These are phyloP conservation scores for Cantharis rufa DNA, from an alignment of 2,888 invertebrate species.

Conservation along the genomic window DNA sequence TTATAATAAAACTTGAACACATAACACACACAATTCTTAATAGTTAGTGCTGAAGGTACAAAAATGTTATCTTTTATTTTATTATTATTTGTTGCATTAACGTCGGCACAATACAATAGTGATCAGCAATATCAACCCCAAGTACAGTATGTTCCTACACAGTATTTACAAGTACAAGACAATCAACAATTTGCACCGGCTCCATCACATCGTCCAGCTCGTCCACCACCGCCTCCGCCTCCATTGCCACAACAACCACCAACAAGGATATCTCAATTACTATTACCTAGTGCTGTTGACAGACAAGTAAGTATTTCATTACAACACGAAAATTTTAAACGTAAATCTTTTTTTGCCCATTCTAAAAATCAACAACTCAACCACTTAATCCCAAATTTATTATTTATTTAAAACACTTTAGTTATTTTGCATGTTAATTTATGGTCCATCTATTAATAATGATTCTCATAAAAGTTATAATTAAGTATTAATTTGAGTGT, in stretches of 20 bases:
- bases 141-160: slow-evolving; percentile 34
- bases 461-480: background rate
- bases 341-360: background rate
- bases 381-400: background rate
- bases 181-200: background rate
- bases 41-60: background rate
- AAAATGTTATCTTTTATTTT: background rate
- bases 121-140: slow-evolving; percentile 54
- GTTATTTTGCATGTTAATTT: background rate
- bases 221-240: slow-evolving; percentile 54
- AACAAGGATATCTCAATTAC: slow-evolving; percentile 53
- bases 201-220: background rate
- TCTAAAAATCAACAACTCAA: background rate
- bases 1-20: background rate
- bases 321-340: no score
- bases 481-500: background rate
- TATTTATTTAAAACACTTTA: background rate
- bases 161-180: background rate
- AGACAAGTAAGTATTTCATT: slow-evolving; percentile 56
- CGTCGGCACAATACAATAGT: slow-evolving; percentile 50
- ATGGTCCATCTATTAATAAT: no score
- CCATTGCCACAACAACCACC: slow-evolving; percentile 50
- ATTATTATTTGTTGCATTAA: slow-evolving; percentile 18
- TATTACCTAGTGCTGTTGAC: slow-evolving; percentile 52
- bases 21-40: background rate